These are phyloP conservation scores for Agapornis canus DNA, from an alignment of 2,797 vertebrate species.

Conservation along the genomic window DNA sequence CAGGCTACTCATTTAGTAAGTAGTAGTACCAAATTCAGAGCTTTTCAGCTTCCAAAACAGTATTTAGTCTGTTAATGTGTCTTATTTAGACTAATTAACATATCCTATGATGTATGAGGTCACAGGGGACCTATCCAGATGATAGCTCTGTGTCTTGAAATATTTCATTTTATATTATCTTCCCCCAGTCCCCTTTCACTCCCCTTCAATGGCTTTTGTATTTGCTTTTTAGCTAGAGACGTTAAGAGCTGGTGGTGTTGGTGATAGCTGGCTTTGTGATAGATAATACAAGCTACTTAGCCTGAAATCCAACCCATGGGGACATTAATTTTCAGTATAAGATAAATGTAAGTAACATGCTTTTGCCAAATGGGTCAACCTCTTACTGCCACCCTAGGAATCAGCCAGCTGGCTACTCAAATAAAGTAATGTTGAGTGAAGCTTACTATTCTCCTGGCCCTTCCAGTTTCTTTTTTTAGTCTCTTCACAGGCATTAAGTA, in stretches of 20 bases:
- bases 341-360: slow-evolving; percentile 22
- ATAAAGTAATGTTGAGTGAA: slow-evolving; percentile 20
- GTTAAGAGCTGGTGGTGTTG: not conserved
- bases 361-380: slow-evolving; percentile 53
- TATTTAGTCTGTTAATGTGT: slow-evolving; percentile 34
- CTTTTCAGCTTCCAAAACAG: slow-evolving; percentile 26
- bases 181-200: rapidly evolving
- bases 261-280: slow-evolving; percentile 20
- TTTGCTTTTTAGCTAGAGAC: not conserved
- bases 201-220: not conserved
- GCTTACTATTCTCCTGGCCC: not conserved
- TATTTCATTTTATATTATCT: not conserved
- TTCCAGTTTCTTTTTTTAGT: slow-evolving; percentile 2
- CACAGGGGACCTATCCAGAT: not conserved
- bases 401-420: slow-evolving; percentile 33
- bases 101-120: not conserved
- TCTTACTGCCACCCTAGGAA: slow-evolving; percentile 16
- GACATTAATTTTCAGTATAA: slow-evolving; percentile 5
- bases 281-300: not conserved
- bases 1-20: slow-evolving; percentile 30
- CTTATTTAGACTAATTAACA: slow-evolving; percentile 20
- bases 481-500: not conserved
- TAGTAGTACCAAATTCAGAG: slow-evolving; percentile 25
- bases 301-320: not conserved
- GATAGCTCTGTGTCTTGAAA: not conserved